Base-by-base conservation (phyloP, 2,888 invertebrate genomes). In the Endomychus coccineus region DNA sequence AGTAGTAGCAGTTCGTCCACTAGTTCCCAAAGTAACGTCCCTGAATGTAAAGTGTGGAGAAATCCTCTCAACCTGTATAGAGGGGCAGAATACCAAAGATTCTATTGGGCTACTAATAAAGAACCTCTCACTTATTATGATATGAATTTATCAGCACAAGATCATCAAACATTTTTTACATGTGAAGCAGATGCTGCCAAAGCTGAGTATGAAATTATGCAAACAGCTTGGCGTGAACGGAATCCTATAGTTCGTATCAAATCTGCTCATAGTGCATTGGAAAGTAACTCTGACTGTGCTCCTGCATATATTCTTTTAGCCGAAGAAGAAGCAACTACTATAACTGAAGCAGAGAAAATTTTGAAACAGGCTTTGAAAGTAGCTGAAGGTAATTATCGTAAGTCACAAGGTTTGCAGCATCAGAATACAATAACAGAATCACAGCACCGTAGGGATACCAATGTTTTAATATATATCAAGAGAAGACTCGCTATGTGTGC, bases 81-180 rank as follows among this genome's bases (percentile, higher is more conserved):
- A 29, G 97, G 96, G 4, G 88, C 95, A 1, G 97, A 97, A 64
- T 98, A 97, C 68, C 87, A 89, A 52, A 74, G 96, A n/a, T 91
- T 92, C 64, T 88, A 85, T 64, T 84, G 83, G 78, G 81, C 84
- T 0, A 89, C 89, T 2, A 84, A 84, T 50, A 89, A 91, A 58
- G 94, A 97, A 51, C 95, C 97, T 0, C 73, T 97, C 25, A 97
- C 97, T 0, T 97, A 92, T 68, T 95, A 97, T 66, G 97, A 98
- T 61, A 96, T 97, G 96, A 98, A 97, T 67, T 72, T 97, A 27
- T 94, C 95, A 0, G 96, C 97, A 12, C 96, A 97, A 69, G 97
- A 97, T 69, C 97, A 98, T 67, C 96, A 96, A 65, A 91, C 89
- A 3, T 90, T 91, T 67, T 92, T 94, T 60, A 91, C 89, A 0